Evolutionary conservation across 2,888 invertebrate species (phyloP), one percentile per base, ranked within the genome.

Genomic region (Lypha dubia): DNA sequence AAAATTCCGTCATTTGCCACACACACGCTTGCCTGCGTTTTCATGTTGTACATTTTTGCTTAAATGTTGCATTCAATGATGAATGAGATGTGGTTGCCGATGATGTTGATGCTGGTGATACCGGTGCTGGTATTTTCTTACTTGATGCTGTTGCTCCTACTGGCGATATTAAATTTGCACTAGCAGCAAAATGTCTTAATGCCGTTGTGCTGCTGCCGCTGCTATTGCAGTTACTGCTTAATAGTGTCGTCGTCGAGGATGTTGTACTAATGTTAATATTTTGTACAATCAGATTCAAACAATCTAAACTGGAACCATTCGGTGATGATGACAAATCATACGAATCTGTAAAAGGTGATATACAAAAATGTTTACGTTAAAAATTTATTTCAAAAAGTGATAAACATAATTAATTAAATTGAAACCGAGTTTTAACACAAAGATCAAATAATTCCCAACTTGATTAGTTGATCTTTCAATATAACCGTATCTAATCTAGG

Each of bases 231-330:
- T 62, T 81, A 74, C 56, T 15, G 65, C 51, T 70, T 41, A 70
- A 46, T 22, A 76, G 56, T 58, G 86, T 53, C 38, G 83, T 56
- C 38, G 83, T 56, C 38, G 74, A 44, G 46, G 77, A 28, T 79
- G 86, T 70, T 38, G 84, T 70, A 65, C 79, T 89, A 86, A 91
- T 91, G 82, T 93, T 94, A 85, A 95, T 95, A 90, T 94, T 95
- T 91, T 95, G 95, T 32, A 95, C 95, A 87, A 95, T 95, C 76
- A 95, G 92, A 88, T 95, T 95, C 28, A 95, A 93, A 87, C 95
- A 95, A 90, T 95, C 95, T 85, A 95, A 91, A 88, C 95, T 95
- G 22, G 94, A 94, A 79, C 93, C 93, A 82, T 93, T 92, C n/a
- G 91, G 89, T 51, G 92, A 90, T 17, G 91, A 88, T 60, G 91